phyloP scores from a whole-genome alignment of 1,140 invertebrate genomes.

The Patella vulgata region DNA sequence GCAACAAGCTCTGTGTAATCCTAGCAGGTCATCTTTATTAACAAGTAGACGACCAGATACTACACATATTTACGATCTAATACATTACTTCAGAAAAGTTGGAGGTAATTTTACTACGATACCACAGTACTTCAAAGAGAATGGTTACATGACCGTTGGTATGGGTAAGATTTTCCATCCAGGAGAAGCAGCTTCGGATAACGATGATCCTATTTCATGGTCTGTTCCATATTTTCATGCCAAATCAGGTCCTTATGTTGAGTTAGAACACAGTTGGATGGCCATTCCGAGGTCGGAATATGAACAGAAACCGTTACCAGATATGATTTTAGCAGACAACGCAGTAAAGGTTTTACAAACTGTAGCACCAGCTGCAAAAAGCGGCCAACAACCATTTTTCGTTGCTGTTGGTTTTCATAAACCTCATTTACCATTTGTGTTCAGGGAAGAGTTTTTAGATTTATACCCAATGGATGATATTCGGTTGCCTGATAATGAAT shows the following conservation, averaged over 20 bases:
- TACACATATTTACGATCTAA: no score
- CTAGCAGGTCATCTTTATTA: constrained; percentile 83
- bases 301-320: constrained; percentile 6
- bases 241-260: background rate
- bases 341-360: constrained; percentile 13
- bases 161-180: constrained; percentile 85
- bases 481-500: constrained; percentile 8
- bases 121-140: no score
- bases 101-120: no score
- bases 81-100: background rate
- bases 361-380: constrained; percentile 9
- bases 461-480: constrained; percentile 18
- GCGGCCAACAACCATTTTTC: constrained; percentile 24
- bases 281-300: background rate
- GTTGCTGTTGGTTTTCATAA: constrained; percentile 29
- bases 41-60: constrained; percentile 84
- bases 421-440: constrained; percentile 33
- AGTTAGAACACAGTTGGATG: background rate
- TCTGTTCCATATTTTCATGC: constrained; percentile 4
- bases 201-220: constrained; percentile 7
- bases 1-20: no score
- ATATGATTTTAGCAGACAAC: constrained; percentile 9
- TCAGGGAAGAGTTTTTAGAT: constrained; percentile 17
- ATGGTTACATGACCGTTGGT: no score
- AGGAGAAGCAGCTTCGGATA: constrained; percentile 51